These are phyloP conservation scores for Rana temporaria DNA, from an alignment of 2,113 vertebrate species.

Conservation along the genomic window DNA sequence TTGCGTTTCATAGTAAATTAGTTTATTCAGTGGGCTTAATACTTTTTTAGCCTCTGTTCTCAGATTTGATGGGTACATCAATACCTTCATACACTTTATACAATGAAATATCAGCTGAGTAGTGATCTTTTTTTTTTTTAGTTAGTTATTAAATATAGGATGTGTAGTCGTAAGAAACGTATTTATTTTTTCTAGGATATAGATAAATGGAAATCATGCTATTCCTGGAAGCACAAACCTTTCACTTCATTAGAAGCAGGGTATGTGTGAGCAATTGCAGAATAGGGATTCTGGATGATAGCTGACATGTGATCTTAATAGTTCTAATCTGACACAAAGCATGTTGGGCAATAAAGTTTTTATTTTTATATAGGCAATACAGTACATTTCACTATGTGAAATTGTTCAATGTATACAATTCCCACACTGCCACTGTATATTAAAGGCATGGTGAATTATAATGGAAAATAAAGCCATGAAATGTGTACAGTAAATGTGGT, in stretches of 20 bases:
- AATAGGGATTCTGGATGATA: constrained; percentile 4
- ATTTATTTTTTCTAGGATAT: background rate
- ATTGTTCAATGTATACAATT: too few relatives aligned
- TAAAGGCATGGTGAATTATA: too few relatives aligned
- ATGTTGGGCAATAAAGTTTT: constrained; percentile 3
- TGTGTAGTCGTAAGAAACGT: too few relatives aligned
- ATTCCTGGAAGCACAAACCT: constrained; percentile 7
- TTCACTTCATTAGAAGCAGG: constrained; percentile 16
- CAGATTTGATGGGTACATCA: background rate
- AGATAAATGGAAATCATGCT: background rate
- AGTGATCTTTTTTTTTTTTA: background rate
- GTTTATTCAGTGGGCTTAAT: too few relatives aligned
- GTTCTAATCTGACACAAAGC: constrained; percentile 7
- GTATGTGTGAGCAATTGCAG: constrained; percentile 22
- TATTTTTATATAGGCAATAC: background rate
- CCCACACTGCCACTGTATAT: too few relatives aligned
- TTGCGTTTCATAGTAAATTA: too few relatives aligned
- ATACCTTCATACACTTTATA: too few relatives aligned
- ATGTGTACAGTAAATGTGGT: too few relatives aligned
- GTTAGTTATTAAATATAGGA: too few relatives aligned
- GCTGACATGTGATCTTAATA: constrained; percentile 26
- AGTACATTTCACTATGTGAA: too few relatives aligned
- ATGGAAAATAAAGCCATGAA: too few relatives aligned
- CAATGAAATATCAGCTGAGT: background rate
- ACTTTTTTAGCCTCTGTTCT: background rate